Evolutionary conservation across 2,797 vertebrate species (phyloP).

Genomic region (Acipenser transmontanus): DNA sequence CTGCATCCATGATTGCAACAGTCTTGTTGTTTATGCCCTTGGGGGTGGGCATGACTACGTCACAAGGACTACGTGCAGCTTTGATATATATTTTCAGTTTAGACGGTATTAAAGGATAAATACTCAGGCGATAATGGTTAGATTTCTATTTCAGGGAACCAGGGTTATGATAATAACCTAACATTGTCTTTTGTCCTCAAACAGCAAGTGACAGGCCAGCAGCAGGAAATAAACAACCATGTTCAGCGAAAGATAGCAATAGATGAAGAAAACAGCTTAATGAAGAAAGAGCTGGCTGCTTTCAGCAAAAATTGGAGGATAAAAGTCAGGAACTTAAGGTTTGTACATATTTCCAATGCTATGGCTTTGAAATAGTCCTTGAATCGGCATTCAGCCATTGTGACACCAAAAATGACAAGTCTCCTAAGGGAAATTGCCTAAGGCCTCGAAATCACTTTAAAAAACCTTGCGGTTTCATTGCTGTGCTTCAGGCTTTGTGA

Average conservation of each 20-base stretch:
- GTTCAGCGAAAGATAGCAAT: slow-evolving; percentile 53
- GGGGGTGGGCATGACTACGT: no score
- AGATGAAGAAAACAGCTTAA: slow-evolving; percentile 62
- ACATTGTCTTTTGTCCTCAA: slow-evolving; percentile 11
- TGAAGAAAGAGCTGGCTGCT: slow-evolving; percentile 72
- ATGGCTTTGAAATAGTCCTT: slow-evolving; percentile 58
- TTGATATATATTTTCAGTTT: no score
- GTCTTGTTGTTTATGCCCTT: no score
- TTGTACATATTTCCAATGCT: slow-evolving; percentile 43
- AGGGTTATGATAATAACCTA: no score
- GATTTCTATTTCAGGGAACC: no score
- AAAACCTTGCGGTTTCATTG: slow-evolving; percentile 44
- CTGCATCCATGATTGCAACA: no score
- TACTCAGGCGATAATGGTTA: no score
- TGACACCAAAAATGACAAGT: slow-evolving; percentile 66
- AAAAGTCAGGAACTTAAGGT: slow-evolving; percentile 83
- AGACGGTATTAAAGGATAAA: no score
- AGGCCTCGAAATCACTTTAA: slow-evolving; percentile 62
- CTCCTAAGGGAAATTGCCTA: slow-evolving; percentile 65
- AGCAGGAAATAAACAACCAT: slow-evolving; percentile 73
- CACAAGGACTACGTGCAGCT: no score
- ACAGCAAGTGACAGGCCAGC: slow-evolving; percentile 65
- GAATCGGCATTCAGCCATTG: slow-evolving; percentile 54
- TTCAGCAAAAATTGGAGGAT: slow-evolving; percentile 74
- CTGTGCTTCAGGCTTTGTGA: slow-evolving; percentile 43